Evolutionary conservation across 2,113 vertebrate species (phyloP), one percentile per base, ranked within the genome.

Genomic region (Poicephalus meyeri): DNA sequence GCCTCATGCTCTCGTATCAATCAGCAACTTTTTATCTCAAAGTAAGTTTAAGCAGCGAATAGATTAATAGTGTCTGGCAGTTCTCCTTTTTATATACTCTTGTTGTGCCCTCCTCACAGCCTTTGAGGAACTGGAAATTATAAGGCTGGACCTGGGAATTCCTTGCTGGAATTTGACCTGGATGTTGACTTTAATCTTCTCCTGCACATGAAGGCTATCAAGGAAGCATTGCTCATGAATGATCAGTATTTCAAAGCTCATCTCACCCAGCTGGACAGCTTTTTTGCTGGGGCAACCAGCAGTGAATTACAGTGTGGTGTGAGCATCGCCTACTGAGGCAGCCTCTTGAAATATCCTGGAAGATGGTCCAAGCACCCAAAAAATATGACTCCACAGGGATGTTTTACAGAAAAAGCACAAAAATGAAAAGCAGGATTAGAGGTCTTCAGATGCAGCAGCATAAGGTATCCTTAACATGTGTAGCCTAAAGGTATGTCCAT

Each of bases 11-110:
- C 65, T 91, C 26, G 24, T 3, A 16, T 89, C 90, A 69, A 42
- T 94, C 80, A 89, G 61, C 61, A 64, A 63, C 44, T 91, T 92
- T 92, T 95, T 20, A 81, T 78, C 81, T 71, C 65, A 35, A 41
- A 64, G 49, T 33, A 84, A 93, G 64, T 89, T 60, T 60, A 93
- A 81, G 71, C 80, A 92, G 55, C 14, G 6, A 64, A 42, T 16
- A 76, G 60, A 56, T 13, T 92, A 88, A 73, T 33, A 89, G 42
- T 16, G 29, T 91, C 80, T 92, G 72, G 58, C 72, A 87, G 39
- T 60, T 89, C 65, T 72, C 84, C 44, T 49, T 66, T 69, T 78
- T 17, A 65, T 17, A 7, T 24, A 21, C 35, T 83, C 71, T 74
- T 83, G 41, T 89, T 11, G 2, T 47, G 52, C 35, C n/a, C 24